Conservation (phyloP, 2,113 vertebrate genomes). For the Psittacula cyanocephala region DNA sequence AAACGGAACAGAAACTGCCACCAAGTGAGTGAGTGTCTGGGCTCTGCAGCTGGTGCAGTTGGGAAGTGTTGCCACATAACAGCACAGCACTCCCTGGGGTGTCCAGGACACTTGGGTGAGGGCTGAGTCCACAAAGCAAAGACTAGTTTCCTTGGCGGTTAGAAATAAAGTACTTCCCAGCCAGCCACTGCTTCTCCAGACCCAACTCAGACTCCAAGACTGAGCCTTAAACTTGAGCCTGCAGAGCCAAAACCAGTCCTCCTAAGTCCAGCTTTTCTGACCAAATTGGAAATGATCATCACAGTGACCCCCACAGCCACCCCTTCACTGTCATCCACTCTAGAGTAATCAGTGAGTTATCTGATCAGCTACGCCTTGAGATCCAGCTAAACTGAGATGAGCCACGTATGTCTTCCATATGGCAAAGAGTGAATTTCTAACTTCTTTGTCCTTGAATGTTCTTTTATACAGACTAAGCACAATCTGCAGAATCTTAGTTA, state of each 20-base stretch:
- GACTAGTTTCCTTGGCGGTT: not conserved
- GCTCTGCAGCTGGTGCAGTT: not conserved
- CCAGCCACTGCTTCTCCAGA: not conserved
- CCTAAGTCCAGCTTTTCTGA: not conserved
- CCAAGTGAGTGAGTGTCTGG: not conserved
- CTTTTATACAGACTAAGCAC: not conserved
- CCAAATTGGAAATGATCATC: not conserved
- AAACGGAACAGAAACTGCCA: not conserved
- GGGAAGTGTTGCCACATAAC: not conserved
- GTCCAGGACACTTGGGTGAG: not conserved
- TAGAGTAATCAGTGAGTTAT: not conserved
- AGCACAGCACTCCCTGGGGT: not conserved
- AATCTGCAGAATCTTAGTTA: not conserved
- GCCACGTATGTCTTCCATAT: not conserved
- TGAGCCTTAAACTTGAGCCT: not conserved
- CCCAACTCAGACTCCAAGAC: not conserved
- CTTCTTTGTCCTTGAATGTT: not conserved
- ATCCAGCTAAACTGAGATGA: not conserved
- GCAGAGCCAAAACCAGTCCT: not conserved
- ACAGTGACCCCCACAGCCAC: not conserved
- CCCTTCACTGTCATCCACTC: not conserved
- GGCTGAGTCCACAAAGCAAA: not conserved
- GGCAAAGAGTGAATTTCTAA: not conserved
- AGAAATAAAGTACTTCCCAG: not conserved
- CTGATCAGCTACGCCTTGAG: not conserved